These are phyloP conservation scores for Agriotes lineatus DNA, from an alignment of 2,888 invertebrate species.

Conservation along the genomic window DNA sequence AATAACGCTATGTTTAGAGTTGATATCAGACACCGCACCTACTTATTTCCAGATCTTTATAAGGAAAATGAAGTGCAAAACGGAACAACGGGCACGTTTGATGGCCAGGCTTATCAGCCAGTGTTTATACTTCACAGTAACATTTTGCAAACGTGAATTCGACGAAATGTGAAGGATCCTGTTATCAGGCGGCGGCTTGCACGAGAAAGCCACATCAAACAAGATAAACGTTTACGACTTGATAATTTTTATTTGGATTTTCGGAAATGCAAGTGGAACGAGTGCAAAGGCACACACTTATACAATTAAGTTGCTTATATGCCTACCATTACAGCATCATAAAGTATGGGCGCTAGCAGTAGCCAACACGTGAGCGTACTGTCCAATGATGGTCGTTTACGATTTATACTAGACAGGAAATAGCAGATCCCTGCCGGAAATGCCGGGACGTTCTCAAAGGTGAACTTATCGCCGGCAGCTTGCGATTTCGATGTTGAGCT, in stretches of 20 bases:
- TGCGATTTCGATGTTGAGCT: too few species aligned
- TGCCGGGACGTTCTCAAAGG: not conserved
- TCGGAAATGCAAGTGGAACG: not conserved
- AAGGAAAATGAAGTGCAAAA: not conserved
- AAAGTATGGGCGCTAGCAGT: not conserved
- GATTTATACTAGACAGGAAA: slow-evolving; percentile 3
- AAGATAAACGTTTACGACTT: not conserved
- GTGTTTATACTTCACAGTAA: not conserved
- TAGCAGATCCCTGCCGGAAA: not conserved
- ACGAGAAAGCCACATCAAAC: not conserved
- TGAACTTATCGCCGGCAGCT: not conserved
- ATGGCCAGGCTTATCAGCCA: not conserved
- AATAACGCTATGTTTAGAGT: too few species aligned
- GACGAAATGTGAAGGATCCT: not conserved
- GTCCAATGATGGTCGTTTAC: not conserved
- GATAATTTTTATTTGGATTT: not conserved
- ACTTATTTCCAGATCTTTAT: not conserved
- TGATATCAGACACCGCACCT: too few species aligned
- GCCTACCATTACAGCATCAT: not conserved
- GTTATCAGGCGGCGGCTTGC: not conserved
- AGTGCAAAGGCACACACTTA: not conserved
- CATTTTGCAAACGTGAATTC: not conserved
- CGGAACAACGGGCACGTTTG: not conserved
- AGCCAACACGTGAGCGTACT: not conserved
- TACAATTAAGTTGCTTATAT: not conserved